Base-by-base conservation (phyloP, 2,888 invertebrate species). In the Lampropteryx suffumata region DNA sequence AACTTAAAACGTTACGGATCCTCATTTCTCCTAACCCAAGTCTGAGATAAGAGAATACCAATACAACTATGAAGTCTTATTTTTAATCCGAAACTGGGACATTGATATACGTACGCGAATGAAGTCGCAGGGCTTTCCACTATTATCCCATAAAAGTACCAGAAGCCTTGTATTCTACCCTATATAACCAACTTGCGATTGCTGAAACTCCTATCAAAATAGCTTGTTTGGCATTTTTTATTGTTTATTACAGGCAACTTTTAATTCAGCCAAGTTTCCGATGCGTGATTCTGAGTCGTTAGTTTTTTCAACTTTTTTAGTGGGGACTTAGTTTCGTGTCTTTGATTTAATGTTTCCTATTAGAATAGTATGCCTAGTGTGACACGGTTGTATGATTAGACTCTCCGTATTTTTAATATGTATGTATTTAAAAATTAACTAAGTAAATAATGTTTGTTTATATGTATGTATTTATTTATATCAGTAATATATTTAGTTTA, bases 201-300 rank as follows among this genome's bases (percentile, higher is more conserved):
- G 80, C 72, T 64, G 26, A 57, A 76, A 77, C 75, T 76, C 65
- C 67, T 71, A 82, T 77, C 74, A 79, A 83, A 78, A 78, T 73
- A 65, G 76, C 70, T 75, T 69, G 76, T 80, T 82, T 69, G 75
- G 76, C 64, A 78, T 80, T 87, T 80, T 65, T 87, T 87, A 88
- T 86, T 84, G 88, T 87, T 85, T 87, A 88, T 86, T 80, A 83
- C 84, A 74, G 76, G 73, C 76, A 87, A 89, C 87, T 90, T 89
- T 90, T 90, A 90, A 90, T 90, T 90, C 82, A 76, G 72, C 78
- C 79, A 79, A 85, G 82, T 87, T 88, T 84, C 61, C 55, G 75
- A 82, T 89, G 88, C 90, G 89, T 89, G 90, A 77, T 80, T 62
- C 62, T 61, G 54, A 62, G 80, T 88, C 89, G 84, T 89, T 90